A percentile compares a stretch with the other conserved stretches of the same genome.
Evolutionary conservation across 2,888 invertebrate genomes (phyloP).

Genomic region (Leucozona laternaria): DNA sequence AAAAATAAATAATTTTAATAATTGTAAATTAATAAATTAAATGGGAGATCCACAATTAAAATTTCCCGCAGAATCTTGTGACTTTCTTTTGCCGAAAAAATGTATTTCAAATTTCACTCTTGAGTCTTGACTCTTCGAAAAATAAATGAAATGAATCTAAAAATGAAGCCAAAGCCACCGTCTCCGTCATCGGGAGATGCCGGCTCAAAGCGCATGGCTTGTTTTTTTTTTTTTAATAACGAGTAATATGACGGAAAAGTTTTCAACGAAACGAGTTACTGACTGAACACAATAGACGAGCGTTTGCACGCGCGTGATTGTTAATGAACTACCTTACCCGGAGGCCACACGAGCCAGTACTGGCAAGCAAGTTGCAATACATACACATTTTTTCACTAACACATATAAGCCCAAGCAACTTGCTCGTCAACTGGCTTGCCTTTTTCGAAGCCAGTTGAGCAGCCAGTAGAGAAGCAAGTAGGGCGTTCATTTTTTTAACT

Average conservation of each 20-base stretch:
- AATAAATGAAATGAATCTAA: slow-evolving; percentile 21
- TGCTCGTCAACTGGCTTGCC: too few relatives aligned
- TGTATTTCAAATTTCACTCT: slow-evolving; percentile 2
- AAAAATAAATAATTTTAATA: slow-evolving; percentile 57
- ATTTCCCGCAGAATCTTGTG: slow-evolving; percentile 14
- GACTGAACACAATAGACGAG: too few relatives aligned
- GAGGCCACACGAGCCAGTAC: too few relatives aligned
- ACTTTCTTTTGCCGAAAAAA: slow-evolving; percentile 21
- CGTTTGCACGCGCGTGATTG: too few relatives aligned
- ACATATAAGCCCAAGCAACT: too few relatives aligned
- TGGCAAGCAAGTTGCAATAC: too few relatives aligned
- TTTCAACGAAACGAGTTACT: slow-evolving; percentile 4
- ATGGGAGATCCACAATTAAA: slow-evolving; percentile 4
- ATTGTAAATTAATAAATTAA: slow-evolving; percentile 24
- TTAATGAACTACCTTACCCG: too few relatives aligned
- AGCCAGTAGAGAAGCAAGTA: too few relatives aligned
- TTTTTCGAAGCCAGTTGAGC: too few relatives aligned
- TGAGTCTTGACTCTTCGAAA: too few relatives aligned
- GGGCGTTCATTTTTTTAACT: too few relatives aligned
- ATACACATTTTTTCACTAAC: too few relatives aligned
- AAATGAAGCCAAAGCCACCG: slow-evolving; percentile 28
- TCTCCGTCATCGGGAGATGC: slow-evolving; percentile 44
- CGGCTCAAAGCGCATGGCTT: slow-evolving; percentile 67
- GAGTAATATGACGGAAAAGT: slow-evolving; percentile 14
- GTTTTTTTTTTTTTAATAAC: slow-evolving; percentile 7